Evolutionary conservation across 2,113 vertebrate species (phyloP).

Genomic region (Sinocyclocheilus anophthalmus): DNA sequence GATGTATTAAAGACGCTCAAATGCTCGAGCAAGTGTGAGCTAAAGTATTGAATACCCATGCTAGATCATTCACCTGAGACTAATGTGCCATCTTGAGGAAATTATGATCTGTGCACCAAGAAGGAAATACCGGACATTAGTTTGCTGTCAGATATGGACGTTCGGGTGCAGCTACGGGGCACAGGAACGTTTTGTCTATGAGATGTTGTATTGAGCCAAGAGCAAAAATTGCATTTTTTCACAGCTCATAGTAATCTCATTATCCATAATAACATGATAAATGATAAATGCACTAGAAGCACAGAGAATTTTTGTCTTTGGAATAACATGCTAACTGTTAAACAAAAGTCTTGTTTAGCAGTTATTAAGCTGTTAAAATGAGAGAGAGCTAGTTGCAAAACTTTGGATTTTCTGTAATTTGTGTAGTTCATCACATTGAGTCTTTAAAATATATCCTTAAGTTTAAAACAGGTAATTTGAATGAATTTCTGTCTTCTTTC

Average conservation of each 20-base stretch:
- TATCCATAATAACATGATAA: background rate
- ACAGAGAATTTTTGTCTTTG: too few species aligned
- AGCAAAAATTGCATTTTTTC: background rate
- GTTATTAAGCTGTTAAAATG: too few species aligned
- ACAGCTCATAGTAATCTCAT: background rate
- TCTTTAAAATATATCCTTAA: background rate
- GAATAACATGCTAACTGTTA: too few species aligned
- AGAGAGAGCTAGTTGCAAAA: background rate
- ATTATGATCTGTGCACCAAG: too few species aligned
- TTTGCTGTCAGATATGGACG: background rate
- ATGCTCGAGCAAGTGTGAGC: too few species aligned
- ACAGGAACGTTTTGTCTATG: background rate
- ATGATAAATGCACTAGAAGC: background rate
- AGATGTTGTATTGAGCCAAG: background rate
- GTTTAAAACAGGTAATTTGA: background rate
- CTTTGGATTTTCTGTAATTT: too few species aligned
- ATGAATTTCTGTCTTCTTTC: background rate
- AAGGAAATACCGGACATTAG: too few species aligned
- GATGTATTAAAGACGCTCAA: too few species aligned
- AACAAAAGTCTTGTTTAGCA: background rate
- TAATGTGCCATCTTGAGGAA: conserved; percentile 16
- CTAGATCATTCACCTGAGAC: conserved; percentile 33
- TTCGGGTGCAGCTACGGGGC: background rate
- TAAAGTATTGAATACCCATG: too few species aligned
- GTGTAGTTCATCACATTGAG: too few species aligned